Conservation (phyloP, 2,113 vertebrate genomes). For the Podarcis muralis region DNA sequence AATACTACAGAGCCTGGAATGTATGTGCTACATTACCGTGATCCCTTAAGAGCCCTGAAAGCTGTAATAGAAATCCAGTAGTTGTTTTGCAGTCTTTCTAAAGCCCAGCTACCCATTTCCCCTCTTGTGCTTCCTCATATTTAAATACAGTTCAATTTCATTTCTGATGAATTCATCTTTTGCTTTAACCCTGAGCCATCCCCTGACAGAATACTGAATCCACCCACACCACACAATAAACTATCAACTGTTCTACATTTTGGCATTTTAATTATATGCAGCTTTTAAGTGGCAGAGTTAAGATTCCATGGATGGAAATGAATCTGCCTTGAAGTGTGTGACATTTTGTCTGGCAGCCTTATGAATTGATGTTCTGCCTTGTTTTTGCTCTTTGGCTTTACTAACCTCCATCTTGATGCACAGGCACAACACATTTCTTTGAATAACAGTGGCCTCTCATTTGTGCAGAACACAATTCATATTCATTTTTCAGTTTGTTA, state of each 20-base stretch:
- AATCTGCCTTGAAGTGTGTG: constrained; percentile 3
- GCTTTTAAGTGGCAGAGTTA: neutral
- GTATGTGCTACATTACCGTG: neutral
- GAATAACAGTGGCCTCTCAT: neutral
- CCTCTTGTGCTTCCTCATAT: neutral
- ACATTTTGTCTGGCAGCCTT: constrained; percentile 3
- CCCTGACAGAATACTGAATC: neutral
- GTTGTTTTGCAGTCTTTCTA: neutral
- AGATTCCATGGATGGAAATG: neutral
- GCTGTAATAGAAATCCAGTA: neutral
- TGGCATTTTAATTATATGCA: constrained; percentile 10
- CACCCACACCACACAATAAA: neutral
- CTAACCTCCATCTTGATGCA: neutral
- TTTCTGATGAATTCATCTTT: neutral
- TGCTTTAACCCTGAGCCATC: neutral
- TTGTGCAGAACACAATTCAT: neutral
- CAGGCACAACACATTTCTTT: neutral
- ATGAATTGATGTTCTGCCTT: neutral
- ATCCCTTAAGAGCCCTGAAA: neutral
- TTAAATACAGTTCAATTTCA: neutral
- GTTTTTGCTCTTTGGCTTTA: neutral
- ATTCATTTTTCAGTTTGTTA: neutral
- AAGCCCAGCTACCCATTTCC: neutral
- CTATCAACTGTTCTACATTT: neutral
- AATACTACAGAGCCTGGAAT: neutral